These are phyloP conservation scores for Ostrea denselamellosa DNA, from an alignment of 1,140 invertebrate species.

Conservation along the genomic window DNA sequence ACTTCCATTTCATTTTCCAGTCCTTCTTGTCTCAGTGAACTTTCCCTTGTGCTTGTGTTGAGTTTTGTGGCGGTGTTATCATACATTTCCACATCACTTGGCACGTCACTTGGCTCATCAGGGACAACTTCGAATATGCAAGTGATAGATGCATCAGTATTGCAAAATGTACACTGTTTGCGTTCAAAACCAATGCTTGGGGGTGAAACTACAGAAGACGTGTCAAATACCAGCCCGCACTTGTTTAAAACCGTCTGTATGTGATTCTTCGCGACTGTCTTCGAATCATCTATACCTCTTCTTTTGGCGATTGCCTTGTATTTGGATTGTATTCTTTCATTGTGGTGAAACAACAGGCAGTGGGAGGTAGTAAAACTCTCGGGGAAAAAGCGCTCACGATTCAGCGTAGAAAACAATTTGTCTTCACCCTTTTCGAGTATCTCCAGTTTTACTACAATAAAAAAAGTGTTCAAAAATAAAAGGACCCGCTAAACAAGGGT, in stretches of 20 bases:
- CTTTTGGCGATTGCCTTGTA: background rate
- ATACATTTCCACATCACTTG: slow-evolving; percentile 1
- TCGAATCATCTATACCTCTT: background rate
- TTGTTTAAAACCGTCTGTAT: background rate
- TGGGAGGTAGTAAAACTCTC: background rate
- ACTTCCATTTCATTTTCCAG: background rate
- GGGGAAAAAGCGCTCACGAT: background rate
- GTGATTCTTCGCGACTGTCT: background rate
- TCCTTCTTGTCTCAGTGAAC: background rate
- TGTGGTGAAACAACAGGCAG: background rate
- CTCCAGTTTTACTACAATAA: background rate
- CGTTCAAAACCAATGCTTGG: background rate
- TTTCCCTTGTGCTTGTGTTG: background rate
- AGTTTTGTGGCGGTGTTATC: background rate
- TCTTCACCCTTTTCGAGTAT: background rate
- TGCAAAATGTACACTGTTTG: background rate
- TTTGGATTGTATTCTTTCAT: background rate
- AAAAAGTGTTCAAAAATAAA: background rate
- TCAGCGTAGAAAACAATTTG: background rate
- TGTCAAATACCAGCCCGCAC: background rate
- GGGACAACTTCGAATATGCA: background rate
- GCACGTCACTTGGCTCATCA: too few relatives aligned
- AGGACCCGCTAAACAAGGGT: too few relatives aligned
- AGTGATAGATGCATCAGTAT: slow-evolving; percentile 3
- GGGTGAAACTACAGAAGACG: background rate